These are phyloP conservation scores for Dicyrtomina minuta DNA, from an alignment of 2,888 invertebrate species.

Conservation along the genomic window DNA sequence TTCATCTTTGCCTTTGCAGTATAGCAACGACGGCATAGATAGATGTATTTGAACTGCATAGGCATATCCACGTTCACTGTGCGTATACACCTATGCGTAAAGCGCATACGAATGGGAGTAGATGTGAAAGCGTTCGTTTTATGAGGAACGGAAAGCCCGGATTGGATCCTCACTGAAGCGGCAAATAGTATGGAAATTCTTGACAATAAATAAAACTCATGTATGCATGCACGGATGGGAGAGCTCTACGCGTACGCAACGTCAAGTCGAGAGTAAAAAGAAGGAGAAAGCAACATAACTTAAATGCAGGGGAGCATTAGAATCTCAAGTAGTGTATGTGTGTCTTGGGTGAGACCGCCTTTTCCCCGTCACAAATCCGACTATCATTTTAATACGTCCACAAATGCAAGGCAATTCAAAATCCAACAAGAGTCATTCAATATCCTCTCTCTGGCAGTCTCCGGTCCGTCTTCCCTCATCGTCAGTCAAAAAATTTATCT, in stretches of 20 bases:
- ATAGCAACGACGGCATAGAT: too few relatives aligned
- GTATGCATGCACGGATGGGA: not conserved
- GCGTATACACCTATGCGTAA: too few relatives aligned
- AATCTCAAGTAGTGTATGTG: not conserved
- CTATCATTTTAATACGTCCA: not conserved
- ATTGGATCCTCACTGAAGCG: slow-evolving; percentile 20
- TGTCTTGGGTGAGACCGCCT: slow-evolving; percentile 8
- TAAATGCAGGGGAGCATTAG: slow-evolving; percentile 7
- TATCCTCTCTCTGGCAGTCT: too few relatives aligned
- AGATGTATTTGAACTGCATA: not conserved
- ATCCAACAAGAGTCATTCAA: too few relatives aligned
- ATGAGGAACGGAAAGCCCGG: not conserved
- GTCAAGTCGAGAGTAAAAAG: not conserved
- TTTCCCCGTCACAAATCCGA: not conserved
- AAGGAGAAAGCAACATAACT: not conserved
- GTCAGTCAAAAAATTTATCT: too few relatives aligned
- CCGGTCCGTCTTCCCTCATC: too few relatives aligned
- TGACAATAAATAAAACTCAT: slow-evolving; percentile 22
- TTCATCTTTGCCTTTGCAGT: too few relatives aligned
- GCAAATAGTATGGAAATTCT: slow-evolving; percentile 28
- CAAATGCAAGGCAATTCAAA: too few relatives aligned
- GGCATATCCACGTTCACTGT: too few relatives aligned
- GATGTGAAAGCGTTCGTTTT: not conserved
- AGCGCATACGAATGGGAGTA: too few relatives aligned
- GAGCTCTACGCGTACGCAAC: not conserved